Evolutionary conservation across 1,140 invertebrate species (phyloP), one percentile per base, ranked within the genome.

Genomic region (Palaemon carinicauda): DNA sequence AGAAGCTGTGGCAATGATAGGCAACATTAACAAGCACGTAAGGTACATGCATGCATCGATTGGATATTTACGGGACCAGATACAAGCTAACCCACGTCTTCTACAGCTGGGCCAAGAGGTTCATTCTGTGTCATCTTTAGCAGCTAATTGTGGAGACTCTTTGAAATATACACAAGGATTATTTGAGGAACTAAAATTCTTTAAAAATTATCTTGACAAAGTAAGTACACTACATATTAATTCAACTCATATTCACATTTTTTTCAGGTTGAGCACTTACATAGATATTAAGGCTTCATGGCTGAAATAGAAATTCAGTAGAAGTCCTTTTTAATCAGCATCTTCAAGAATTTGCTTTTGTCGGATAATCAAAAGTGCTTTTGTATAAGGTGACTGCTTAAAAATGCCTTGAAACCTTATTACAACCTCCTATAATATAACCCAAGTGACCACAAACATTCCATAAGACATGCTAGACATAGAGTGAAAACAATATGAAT

Each of bases 1-100:
- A 41, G 92, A 92, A 90, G 91, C 91, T 50, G 90, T 91, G n/a
- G 91, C 91, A 3, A 91, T 92, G 85, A 89, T 92, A 41, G 90
- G 90, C 14, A 92, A 92, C 85, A 90, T 92, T 21, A 91, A 91
- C 24, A 92, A 91, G 80, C 92, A 93, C 81, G 89, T 90, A 12
- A 90, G 90, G 17, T 92, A 92, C 90, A 91, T 93, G 52, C 82
- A 89, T 74, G 91, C 90, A 56, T 91, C 91, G 15, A 87, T 92
- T 3, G 91, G 90, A 12, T 92, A 92, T 79, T 89, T 92, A 24
- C 87, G 90, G 69, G 91, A 91, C 54, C 91, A 92, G 87, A 89
- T 93, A 17, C 90, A 91, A 54, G 83, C 82, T 15, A 89, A 91
- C 77, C 90, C 91, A 4, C 87, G 90, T 12, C 90, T 92, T n/a